Base-by-base conservation (phyloP, 2,888 invertebrate genomes). In the Oligia strigilis region DNA sequence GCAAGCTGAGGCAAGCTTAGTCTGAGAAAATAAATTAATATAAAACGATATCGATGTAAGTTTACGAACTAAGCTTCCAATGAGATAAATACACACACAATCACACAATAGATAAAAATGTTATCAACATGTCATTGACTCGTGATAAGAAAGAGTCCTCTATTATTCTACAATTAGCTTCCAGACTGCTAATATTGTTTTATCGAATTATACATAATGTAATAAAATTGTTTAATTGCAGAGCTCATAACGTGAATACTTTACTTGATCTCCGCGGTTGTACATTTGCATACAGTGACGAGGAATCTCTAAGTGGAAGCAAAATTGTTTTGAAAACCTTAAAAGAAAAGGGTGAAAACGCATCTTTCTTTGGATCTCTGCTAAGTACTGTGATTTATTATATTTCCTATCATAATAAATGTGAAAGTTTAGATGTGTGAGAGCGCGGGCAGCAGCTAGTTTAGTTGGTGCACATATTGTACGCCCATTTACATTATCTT, bases 311-410 rank as follows among this genome's bases (percentile, higher is more conserved):
- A 6, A 97, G 97, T 92, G 97, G 97, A 82, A 97, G 97, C 88
- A 95, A 97, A 91, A 95, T 97, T 43, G 95, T 97, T 62, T 91
- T 97, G 60, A 97, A 97, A 90, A 97, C 96, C 1, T 92, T 98
- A 19, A 97, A 97, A 87, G 96, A 95, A 87, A 94, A 97, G 80
- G 97, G 97, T 80, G 97, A 97, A 93, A 97, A 97, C 94, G 97
- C 97, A 14, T 97, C 97, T 43, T 97, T 97, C 91, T 97, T 97
- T 90, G 97, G 97, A 92, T 97, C 97, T 75, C 90, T 96, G 85
- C 89, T 97, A 91, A 97, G 97, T 97, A 96, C 46, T 81, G 72
- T 73, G 49, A n/a, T 76, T 73, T 64, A 62, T 70, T 58, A 69
- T 81, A 75, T 66, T 55, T 65, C 11, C 14, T 66, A 49, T 14